Conservation (phyloP, 23 tunicate genomes). For the Trididemnum miniatum region DNA sequence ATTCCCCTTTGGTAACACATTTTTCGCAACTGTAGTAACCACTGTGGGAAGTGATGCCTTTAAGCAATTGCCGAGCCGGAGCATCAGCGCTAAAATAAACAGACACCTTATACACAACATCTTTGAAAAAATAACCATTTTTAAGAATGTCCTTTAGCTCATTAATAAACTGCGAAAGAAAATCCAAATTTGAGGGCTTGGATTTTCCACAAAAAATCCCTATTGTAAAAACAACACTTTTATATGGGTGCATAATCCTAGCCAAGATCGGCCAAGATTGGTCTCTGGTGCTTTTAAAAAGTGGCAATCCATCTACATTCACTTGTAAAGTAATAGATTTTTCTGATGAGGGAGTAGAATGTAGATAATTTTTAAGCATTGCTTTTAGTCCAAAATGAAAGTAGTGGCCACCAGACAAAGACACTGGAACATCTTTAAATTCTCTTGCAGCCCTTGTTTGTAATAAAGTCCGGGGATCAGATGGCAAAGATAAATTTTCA, state of each 20-base stretch:
- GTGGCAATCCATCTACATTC: not conserved
- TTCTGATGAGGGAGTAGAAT: not conserved
- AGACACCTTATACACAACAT: too few relatives aligned
- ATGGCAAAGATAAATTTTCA: not conserved
- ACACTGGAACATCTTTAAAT: not conserved
- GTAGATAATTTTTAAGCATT: not conserved
- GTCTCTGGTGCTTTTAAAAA: not conserved
- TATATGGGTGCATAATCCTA: not conserved
- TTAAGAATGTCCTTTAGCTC: too few relatives aligned
- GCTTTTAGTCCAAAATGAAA: not conserved
- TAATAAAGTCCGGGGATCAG: not conserved
- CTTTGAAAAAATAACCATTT: too few relatives aligned
- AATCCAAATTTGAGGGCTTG: not conserved
- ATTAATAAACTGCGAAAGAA: not conserved
- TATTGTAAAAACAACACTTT: not conserved
- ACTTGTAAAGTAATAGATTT: not conserved
- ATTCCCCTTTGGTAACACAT: not conserved
- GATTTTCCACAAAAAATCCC: not conserved
- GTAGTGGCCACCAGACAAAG: not conserved
- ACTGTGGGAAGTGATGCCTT: not conserved
- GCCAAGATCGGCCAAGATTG: not conserved
- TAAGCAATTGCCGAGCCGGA: not conserved
- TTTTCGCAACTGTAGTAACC: not conserved
- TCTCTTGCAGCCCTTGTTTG: not conserved
- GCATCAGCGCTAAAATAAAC: not conserved